Base-by-base conservation (phyloP, 2,888 invertebrate genomes). In the Heliconius charithonia region DNA sequence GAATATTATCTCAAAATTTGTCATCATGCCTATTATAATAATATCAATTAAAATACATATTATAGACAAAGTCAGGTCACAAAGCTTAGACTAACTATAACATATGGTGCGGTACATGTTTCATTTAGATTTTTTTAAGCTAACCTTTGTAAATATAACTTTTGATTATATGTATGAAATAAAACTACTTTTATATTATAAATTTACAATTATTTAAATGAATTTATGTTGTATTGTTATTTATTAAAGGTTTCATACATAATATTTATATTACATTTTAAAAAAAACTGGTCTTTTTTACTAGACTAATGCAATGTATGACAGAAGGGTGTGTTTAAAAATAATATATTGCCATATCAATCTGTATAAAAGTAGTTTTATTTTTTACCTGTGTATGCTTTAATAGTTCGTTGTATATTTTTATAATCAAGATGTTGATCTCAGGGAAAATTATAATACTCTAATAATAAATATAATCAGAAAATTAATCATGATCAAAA, bases 11-110 rank as follows among this genome's bases (percentile, higher is more conserved):
- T 45, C 6, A 45, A 45, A 45, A 45, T 45, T 16, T 45, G 45
- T 45, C 45, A 45, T 45, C 45, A 16, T 45, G 45, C 45, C 45
- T 16, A 13, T 4, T 37, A 37, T 62, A 62, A 62, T 13, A 67
- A 67, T 37, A 67, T 37, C 37, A n/a, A 13, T 32, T 29, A 32
- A n/a, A 51, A 45, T 45, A 6, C 29, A 70, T 72, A 59, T 32
- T 59, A 72, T 9, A 59, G 72, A 59, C 72, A 72, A 59, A 72
- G 72, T 72, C 72, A 72, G 72, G 72, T 72, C 29, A 72, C 56
- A 72, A 13, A 72, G 72, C 72, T 72, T 72, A 72, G 2, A 32
- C 32, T 59, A 32, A 59, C 51, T 71, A 72, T 72, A 32, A 72
- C 25, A n/a, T 59, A 32, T 4, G 59, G 59, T 72, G 72, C 71